phyloP scores from a whole-genome alignment of 1,140 invertebrate genomes.

The Drosophila funebris region DNA sequence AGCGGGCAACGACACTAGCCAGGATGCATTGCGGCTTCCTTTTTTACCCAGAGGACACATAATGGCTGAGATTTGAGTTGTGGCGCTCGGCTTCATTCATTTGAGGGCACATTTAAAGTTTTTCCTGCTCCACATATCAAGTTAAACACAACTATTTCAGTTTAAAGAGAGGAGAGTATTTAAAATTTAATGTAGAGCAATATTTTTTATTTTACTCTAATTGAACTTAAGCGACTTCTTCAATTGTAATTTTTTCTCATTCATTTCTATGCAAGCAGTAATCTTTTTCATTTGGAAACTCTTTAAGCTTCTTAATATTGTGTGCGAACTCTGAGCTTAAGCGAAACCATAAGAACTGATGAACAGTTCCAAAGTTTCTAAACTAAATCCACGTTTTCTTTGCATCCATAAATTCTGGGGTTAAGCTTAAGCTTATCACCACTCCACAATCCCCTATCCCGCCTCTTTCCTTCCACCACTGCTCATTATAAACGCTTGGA shows the following conservation, averaged over 20 bases:
- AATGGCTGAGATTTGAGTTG: conserved; percentile 64
- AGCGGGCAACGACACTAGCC: conserved; percentile 3
- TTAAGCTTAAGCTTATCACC: conserved; percentile 42
- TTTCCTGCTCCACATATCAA: not conserved
- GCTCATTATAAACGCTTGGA: conserved; percentile 47
- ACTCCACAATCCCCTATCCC: not conserved
- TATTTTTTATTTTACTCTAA: too few relatives aligned
- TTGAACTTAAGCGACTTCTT: not conserved
- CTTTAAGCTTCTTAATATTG: conserved; percentile 11
- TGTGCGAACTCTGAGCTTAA: not conserved
- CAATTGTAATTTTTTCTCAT: not conserved
- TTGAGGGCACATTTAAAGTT: conserved; percentile 5
- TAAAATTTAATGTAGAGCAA: not conserved
- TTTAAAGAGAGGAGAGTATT: not conserved
- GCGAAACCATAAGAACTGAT: conserved; percentile 2
- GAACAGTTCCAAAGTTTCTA: conserved; percentile 16
- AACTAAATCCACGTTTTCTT: conserved; percentile 22
- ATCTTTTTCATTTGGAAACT: not conserved
- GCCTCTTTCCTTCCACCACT: not conserved
- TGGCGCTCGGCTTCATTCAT: conserved; percentile 18
- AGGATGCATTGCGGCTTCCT: conserved; percentile 62
- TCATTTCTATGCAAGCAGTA: not conserved
- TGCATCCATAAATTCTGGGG: conserved; percentile 14
- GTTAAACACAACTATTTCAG: not conserved
- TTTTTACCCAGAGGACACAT: conserved; percentile 59